A percentile compares a stretch with the other conserved stretches of the same genome.
phyloP scores from a whole-genome alignment of 2,888 invertebrate genomes.

The Chalcosyrphus nemorum region DNA sequence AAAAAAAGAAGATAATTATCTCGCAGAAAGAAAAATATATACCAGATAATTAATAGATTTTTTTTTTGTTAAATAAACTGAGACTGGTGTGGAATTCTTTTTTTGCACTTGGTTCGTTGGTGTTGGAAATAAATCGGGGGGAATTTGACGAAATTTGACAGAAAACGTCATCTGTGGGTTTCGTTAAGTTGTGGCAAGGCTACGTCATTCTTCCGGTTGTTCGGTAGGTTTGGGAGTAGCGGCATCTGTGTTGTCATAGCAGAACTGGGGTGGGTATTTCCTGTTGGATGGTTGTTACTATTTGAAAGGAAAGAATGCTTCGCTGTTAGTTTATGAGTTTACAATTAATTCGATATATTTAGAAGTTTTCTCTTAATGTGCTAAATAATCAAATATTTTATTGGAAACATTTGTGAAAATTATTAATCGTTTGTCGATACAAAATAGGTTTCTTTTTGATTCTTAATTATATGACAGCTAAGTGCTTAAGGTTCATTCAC shows the following conservation, averaged over 20 bases:
- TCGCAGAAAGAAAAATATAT: constrained; percentile 12
- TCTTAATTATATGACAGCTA: no score
- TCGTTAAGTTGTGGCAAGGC: constrained; percentile 72
- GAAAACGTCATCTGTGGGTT: constrained; percentile 69
- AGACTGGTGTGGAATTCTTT: constrained; percentile 48
- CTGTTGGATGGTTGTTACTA: constrained; percentile 27
- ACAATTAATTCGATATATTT: no score
- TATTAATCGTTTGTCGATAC: no score
- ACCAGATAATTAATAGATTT: no score
- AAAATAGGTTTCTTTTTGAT: no score
- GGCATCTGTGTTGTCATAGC: constrained; percentile 45
- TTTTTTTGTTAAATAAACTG: constrained; percentile 35
- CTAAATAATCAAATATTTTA: no score
- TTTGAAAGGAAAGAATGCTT: background rate
- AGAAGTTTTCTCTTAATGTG: no score
- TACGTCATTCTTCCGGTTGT: constrained; percentile 73
- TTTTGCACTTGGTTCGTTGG: constrained; percentile 65
- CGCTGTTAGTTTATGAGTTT: no score
- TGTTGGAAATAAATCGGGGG: constrained; percentile 59
- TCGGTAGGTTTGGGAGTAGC: constrained; percentile 45
- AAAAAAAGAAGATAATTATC: no score
- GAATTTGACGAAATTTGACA: constrained; percentile 65
- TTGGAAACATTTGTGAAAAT: no score
- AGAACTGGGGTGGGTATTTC: background rate
- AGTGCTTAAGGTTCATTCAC: no score